Evolutionary conservation across 1,140 invertebrate species (phyloP), one percentile per base, ranked within the genome.

Genomic region (Pteromalus puparum): DNA sequence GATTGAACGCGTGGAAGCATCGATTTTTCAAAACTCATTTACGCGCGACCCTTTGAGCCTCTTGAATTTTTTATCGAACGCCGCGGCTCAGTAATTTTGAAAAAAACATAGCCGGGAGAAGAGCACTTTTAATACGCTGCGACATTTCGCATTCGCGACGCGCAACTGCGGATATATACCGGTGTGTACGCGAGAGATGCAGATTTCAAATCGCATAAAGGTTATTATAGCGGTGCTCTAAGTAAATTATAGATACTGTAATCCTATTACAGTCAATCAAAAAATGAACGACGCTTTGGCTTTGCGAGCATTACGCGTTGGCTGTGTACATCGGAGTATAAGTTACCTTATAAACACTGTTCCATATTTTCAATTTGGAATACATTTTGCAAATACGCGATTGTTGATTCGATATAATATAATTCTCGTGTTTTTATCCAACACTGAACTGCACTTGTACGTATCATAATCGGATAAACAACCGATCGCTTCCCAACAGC

Each of bases 231-330:
- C 34, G 42, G n/a, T 18, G 13, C 42, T 34, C 30, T 83, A 83
- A 83, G 81, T 68, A 83, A 76, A 76, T 83, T 83, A 76, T 38
- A 77, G 34, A n/a, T 65, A n/a, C 15, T n/a, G 74, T 61, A 77
- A 83, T 77, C 81, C 73, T 46, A 77, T 83, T 76, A 83, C 6
- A 30, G 24, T 77, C 74, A 68, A 83, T 83, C 81, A 77, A 68
- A 83, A 70, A 68, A 30, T 68, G 72, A 83, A 28, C 24, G 61
- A 70, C 74, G 38, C 1, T 75, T 48, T 4, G 10, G 10, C 24
- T 28, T 5, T 0, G 68, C 73, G 1, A 28, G 26, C 15, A 73
- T 73, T 70, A 76, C 7, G 30, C n/a, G 0, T 42, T 42, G 38
- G 38, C 10, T 42, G 10, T 42, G 10, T 1, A 7, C 38, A 73